These are phyloP conservation scores for Scaptomyza cyrtandrae DNA, from an alignment of 2,888 invertebrate genomes.

Conservation along the genomic window DNA sequence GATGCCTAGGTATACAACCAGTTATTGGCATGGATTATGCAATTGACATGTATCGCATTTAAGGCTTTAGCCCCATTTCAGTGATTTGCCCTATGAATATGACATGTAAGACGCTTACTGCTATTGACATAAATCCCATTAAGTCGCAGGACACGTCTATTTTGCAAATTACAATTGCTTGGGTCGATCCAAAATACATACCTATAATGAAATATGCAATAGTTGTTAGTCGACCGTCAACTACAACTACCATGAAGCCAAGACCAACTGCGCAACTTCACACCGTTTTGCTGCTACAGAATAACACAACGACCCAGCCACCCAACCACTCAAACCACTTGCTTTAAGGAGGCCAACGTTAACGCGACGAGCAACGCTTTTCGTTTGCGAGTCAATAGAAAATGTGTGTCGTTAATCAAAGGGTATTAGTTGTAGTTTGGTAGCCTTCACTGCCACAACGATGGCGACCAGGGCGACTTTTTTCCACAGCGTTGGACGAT, in stretches of 20 bases:
- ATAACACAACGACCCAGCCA: slow-evolving; percentile 4
- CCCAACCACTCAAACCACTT: neutral
- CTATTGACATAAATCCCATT: slow-evolving; percentile 31
- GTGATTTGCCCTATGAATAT: slow-evolving; percentile 65
- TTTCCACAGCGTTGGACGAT: slow-evolving; percentile 67
- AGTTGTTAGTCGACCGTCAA: slow-evolving; percentile 43
- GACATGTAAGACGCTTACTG: slow-evolving; percentile 44
- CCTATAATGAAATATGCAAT: slow-evolving; percentile 74
- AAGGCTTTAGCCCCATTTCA: slow-evolving; percentile 28
- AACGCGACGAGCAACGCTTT: slow-evolving; percentile 25
- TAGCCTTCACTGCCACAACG: slow-evolving; percentile 66
- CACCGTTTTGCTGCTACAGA: slow-evolving; percentile 28
- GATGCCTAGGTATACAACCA: neutral
- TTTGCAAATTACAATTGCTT: slow-evolving; percentile 74
- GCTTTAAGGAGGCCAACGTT: slow-evolving; percentile 10
- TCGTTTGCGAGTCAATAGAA: slow-evolving; percentile 74
- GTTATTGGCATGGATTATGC: slow-evolving; percentile 1
- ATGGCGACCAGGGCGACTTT: slow-evolving; percentile 52
- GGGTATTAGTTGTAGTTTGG: slow-evolving; percentile 80
- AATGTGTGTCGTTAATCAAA: slow-evolving; percentile 81
- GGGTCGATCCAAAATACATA: slow-evolving; percentile 56
- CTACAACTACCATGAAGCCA: slow-evolving; percentile 6
- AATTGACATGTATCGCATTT: neutral
- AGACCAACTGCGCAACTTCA: slow-evolving; percentile 72
- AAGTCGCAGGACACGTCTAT: slow-evolving; percentile 60